Conservation (phyloP, 2,888 invertebrate species). For the Drosophila villosipedis region DNA sequence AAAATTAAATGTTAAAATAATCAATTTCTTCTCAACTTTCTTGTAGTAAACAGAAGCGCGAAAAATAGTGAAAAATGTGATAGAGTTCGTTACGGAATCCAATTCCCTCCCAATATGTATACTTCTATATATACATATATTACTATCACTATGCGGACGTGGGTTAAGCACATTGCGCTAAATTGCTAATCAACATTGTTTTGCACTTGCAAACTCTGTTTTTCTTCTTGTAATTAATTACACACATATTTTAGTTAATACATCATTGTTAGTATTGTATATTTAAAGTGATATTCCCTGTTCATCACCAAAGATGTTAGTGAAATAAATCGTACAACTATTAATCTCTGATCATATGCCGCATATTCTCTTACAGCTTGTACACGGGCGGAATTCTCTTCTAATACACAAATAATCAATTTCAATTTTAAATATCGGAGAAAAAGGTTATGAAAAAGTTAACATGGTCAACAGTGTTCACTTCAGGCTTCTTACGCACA, state of each 20-base stretch:
- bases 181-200: slow-evolving; percentile 26
- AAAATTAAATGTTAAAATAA: slow-evolving; percentile 57
- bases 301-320: slow-evolving; percentile 45
- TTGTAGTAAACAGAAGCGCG: slow-evolving; percentile 76
- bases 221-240: slow-evolving; percentile 37
- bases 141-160: slow-evolving; percentile 31
- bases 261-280: slow-evolving; percentile 49
- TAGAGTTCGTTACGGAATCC: slow-evolving; percentile 42
- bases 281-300: slow-evolving; percentile 40
- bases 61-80: slow-evolving; percentile 3
- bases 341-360: slow-evolving; percentile 28
- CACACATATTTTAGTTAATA: slow-evolving; percentile 31
- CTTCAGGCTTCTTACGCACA: background rate
- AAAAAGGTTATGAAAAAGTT: background rate
- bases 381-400: background rate
- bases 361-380: slow-evolving; percentile 4
- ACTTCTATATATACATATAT: slow-evolving; percentile 12
- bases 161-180: slow-evolving; percentile 33
- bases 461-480: background rate
- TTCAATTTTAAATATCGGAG: background rate
- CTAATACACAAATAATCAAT: background rate
- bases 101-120: slow-evolving; percentile 45
- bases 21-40: slow-evolving; percentile 33
- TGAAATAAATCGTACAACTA: slow-evolving; percentile 48
- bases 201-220: slow-evolving; percentile 31